Conservation (phyloP, 2,888 invertebrate genomes). For the Prosapia bicincta region DNA sequence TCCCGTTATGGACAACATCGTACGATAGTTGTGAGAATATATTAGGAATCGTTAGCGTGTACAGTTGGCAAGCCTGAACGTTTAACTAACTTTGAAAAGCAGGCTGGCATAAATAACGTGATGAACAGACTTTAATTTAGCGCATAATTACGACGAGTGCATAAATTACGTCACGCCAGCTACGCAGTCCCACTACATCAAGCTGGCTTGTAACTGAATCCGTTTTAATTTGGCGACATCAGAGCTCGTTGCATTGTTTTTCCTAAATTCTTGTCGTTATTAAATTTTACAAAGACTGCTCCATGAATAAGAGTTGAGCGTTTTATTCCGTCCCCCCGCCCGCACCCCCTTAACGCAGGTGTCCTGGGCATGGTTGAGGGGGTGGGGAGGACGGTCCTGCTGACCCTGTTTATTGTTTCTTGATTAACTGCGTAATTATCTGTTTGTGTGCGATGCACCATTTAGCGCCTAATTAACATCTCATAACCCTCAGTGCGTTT, state of each 20-base stretch:
- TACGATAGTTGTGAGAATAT: too few relatives aligned
- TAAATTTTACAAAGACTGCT: too few relatives aligned
- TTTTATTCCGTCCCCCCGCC: too few relatives aligned
- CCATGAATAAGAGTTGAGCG: too few relatives aligned
- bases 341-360: not conserved
- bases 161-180: not conserved
- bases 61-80: not conserved
- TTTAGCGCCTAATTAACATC: not conserved
- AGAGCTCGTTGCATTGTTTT: too few relatives aligned
- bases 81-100: not conserved
- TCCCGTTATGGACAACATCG: too few relatives aligned
- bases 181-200: too few relatives aligned
- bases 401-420: conserved; percentile 2
- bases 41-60: not conserved
- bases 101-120: not conserved
- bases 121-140: not conserved
- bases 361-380: not conserved
- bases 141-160: not conserved
- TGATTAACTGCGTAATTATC: not conserved
- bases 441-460: not conserved
- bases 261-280: too few relatives aligned
- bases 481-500: not conserved
- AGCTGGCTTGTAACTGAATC: too few relatives aligned
- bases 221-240: too few relatives aligned
- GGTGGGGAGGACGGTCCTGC: not conserved